A percentile compares a stretch with the other conserved stretches of the same genome.
phyloP scores from a whole-genome alignment of 2,888 invertebrate species.

The Dolichopus griseipennis region DNA sequence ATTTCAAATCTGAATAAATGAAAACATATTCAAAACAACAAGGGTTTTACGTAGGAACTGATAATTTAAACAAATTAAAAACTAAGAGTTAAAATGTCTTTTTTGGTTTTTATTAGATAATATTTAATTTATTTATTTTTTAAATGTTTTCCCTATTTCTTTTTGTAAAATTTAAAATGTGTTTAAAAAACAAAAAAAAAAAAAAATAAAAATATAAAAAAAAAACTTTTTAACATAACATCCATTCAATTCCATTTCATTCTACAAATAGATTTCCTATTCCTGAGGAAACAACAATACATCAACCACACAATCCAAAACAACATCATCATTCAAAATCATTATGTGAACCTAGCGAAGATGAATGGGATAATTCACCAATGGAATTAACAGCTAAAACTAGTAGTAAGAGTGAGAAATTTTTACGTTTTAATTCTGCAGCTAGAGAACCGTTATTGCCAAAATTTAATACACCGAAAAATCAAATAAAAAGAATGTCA shows the following conservation, averaged over 20 bases:
- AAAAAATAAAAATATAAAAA: slow-evolving; percentile 8
- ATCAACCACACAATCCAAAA: not conserved
- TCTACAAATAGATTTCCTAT: slow-evolving; percentile 51
- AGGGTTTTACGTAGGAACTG: too few relatives aligned
- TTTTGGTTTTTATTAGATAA: not conserved
- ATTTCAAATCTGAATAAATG: too few relatives aligned
- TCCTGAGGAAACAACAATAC: slow-evolving; percentile 56
- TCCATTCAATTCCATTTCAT: slow-evolving; percentile 15
- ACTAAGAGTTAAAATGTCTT: not conserved
- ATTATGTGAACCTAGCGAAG: slow-evolving; percentile 48
- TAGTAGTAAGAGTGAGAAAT: slow-evolving; percentile 28
- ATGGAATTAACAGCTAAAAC: slow-evolving; percentile 36
- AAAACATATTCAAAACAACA: too few relatives aligned
- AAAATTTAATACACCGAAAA: slow-evolving; percentile 50
- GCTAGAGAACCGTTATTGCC: slow-evolving; percentile 49
- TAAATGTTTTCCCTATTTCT: not conserved
- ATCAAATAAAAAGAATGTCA: slow-evolving; percentile 51
- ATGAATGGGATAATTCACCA: slow-evolving; percentile 41
- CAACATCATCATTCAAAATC: slow-evolving; percentile 50
- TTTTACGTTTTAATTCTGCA: slow-evolving; percentile 20
- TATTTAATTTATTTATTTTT: not conserved
- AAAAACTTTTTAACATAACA: slow-evolving; percentile 13
- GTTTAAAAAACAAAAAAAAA: not conserved
- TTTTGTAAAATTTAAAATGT: not conserved
- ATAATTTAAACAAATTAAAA: too few relatives aligned